Percentiles rank a stretch among this genome's conserved stretches.
Evolutionary conservation across 2,888 invertebrate genomes (phyloP).

Genomic region (Ferdinandea cuprea): DNA sequence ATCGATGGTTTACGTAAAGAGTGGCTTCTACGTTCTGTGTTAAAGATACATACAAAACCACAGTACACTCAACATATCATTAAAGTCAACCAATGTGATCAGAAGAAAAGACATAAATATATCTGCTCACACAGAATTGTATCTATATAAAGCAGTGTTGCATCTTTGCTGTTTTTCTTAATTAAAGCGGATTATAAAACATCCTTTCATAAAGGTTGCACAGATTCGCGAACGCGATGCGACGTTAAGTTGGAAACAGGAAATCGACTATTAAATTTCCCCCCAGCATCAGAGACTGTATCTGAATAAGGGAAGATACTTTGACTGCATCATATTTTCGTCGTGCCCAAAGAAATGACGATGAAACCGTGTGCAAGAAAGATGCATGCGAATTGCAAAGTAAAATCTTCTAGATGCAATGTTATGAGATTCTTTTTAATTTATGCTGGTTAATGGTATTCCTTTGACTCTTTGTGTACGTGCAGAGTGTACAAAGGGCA

Average conservation of each 20-base stretch:
- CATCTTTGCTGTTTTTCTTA: constrained; percentile 40
- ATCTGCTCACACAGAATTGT: background rate
- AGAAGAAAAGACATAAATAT: too few species aligned
- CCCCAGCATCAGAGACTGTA: constrained; percentile 1
- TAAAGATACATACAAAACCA: background rate
- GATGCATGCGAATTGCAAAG: constrained; percentile 16
- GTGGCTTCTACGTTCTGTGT: constrained; percentile 18
- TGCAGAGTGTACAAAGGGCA: constrained; percentile 41
- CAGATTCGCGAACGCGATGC: background rate
- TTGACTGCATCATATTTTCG: background rate
- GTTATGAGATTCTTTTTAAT: constrained; percentile 30
- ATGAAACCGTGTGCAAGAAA: background rate
- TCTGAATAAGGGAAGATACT: constrained; percentile 27
- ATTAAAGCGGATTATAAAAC: constrained; percentile 55
- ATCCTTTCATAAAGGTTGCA: constrained; percentile 43
- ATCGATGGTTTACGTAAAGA: constrained; percentile 37
- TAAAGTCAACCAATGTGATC: background rate
- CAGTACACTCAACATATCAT: background rate
- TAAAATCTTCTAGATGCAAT: constrained; percentile 17
- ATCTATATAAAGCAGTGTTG: background rate
- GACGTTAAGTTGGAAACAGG: constrained; percentile 16
- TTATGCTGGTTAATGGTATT: constrained; percentile 71
- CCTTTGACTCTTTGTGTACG: constrained; percentile 58
- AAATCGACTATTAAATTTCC: constrained; percentile 58
- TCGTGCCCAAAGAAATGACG: background rate